Evolutionary conservation across 2,797 vertebrate genomes (phyloP), one percentile per base, ranked within the genome.

Genomic region (Helicolenus hilgendorfi): DNA sequence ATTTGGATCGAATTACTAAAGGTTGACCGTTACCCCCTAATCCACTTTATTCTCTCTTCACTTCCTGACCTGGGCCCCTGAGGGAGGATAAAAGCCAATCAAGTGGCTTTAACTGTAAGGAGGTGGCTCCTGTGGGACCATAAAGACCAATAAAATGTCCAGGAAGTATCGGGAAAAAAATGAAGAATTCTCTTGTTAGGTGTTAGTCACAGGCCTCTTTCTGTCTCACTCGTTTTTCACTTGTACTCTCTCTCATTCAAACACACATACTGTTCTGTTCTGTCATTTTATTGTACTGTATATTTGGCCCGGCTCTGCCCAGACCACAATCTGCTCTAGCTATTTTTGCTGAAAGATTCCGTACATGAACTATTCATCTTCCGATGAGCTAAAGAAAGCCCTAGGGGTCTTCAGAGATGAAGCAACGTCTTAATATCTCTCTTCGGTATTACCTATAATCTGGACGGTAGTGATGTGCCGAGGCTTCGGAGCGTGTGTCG

Each of bases 31-130:
- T 81, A 60, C 55, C 65, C 81, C 38, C 58, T 86, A 83, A 93
- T 89, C 74, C 85, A 93, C 83, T 92, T 85, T 89, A 64, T 35
- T 82, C 38, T 77, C 41, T 84, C 58, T 38, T 69, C 63, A 79
- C 83, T 79, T 88, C 85, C 80, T 83, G 83, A 22, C 53, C 38
- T 10, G 7, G 45, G 72, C 65, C 84, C 73, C 41, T 72, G 11
- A 67, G 86, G 84, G 72, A 65, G 24, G 63, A 86, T 93, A 85
- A 89, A 91, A 86, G 86, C 73, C 84, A 89, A 90, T 89, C 85
- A 86, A 79, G 77, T 88, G 33, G 74, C 85, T 86, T 79, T 87
- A 89, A 88, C 79, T 84, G 83, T 62, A 60, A 41, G 49, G 49
- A 72, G 69, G 79, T 49, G 69, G 83, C 36, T 89, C 82, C 78